Evolutionary conservation across 92 coral and sea anemone genomes (phyloP).

Genomic region (Nematostella vectensis): DNA sequence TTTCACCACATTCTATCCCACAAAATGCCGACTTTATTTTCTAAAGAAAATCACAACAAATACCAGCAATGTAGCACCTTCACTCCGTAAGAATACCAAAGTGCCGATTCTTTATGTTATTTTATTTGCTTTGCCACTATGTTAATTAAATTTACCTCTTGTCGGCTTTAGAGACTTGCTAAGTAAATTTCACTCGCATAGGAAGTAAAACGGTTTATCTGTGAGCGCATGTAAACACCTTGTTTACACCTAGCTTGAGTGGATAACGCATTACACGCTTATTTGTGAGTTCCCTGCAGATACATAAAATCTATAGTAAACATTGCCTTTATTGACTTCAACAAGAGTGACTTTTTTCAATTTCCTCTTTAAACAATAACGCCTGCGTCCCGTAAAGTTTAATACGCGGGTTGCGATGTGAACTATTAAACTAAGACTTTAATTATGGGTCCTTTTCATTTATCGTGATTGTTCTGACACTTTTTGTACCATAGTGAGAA

Average conservation of each 20-base stretch:
- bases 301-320: neutral
- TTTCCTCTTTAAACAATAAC: neutral
- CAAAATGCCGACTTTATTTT: too few relatives aligned
- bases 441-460: neutral
- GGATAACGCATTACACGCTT: neutral
- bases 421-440: constrained; percentile 1
- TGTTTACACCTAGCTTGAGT: neutral
- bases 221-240: neutral
- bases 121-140: neutral
- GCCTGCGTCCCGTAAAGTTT: neutral
- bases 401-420: neutral
- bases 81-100: neutral
- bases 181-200: neutral
- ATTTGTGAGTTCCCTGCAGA: neutral
- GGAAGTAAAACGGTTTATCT: neutral
- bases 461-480: neutral
- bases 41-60: too few relatives aligned
- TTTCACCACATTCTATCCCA: too few relatives aligned
- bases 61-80: constrained; percentile 1
- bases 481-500: too few relatives aligned
- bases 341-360: constrained; percentile 1
- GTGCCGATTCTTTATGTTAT: neutral
- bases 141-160: neutral
- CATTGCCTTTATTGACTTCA: neutral
- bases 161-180: neutral